Percentiles rank a stretch among this genome's conserved stretches.
phyloP scores from a whole-genome alignment of 2,797 vertebrate species.

The Scomberomorus guttatus region DNA sequence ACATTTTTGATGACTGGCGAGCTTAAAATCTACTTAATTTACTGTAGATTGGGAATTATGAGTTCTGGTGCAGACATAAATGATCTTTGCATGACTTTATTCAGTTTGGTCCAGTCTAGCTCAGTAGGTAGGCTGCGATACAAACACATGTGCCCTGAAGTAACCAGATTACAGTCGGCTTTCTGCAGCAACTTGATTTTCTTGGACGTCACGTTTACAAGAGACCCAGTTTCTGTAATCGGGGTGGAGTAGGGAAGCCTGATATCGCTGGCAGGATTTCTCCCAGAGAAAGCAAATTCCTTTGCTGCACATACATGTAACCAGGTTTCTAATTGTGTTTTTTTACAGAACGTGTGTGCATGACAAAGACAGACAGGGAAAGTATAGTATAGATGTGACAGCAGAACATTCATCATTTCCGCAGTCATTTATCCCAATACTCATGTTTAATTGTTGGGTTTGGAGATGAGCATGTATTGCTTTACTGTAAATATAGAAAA shows the following conservation, averaged over 20 bases:
- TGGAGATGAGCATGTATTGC: background rate
- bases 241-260: background rate
- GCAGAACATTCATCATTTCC: background rate
- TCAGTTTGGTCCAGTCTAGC: background rate
- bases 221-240: background rate
- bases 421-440: background rate
- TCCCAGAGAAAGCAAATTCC: background rate
- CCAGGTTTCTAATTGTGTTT: background rate
- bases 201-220: background rate
- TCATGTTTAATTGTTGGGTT: background rate
- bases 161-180: too few species aligned
- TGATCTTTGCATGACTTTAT: constrained; percentile 1
- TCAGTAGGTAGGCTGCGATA: background rate
- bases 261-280: background rate
- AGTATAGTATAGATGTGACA: too few species aligned
- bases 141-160: too few species aligned
- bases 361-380: too few species aligned
- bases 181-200: too few species aligned
- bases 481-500: background rate
- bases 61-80: background rate
- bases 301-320: background rate
- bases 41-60: background rate
- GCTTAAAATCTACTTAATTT: background rate
- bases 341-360: too few species aligned
- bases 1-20: background rate